phyloP scores from a whole-genome alignment of 2,113 vertebrate species.

The Xenopus borealis region DNA sequence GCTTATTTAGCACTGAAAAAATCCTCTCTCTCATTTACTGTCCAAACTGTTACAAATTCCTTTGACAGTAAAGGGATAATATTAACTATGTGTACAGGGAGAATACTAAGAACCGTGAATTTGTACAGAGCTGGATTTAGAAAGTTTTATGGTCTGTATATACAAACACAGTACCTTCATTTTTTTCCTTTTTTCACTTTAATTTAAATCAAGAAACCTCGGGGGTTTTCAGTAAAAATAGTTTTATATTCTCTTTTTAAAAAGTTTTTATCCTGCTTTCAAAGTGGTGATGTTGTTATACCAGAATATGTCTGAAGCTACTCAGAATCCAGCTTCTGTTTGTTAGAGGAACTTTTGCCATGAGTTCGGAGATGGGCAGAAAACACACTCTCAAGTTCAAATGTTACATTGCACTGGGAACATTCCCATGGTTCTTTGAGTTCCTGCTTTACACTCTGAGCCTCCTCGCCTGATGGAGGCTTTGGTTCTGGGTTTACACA shows the following conservation, averaged over 20 bases:
- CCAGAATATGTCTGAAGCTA: slow-evolving; percentile 40
- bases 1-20: too few species aligned
- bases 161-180: slow-evolving; percentile 36
- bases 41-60: too few species aligned
- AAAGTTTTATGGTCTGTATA: slow-evolving; percentile 12
- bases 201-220: slow-evolving; percentile 25
- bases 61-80: too few species aligned
- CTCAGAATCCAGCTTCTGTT: slow-evolving; percentile 49
- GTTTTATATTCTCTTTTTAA: slow-evolving; percentile 48
- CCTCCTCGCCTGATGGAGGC: slow-evolving; percentile 48
- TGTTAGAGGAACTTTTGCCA: slow-evolving; percentile 47
- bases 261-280: slow-evolving; percentile 59
- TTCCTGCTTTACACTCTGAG: slow-evolving; percentile 46
- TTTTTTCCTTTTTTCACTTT: slow-evolving; percentile 16
- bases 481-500: slow-evolving; percentile 21
- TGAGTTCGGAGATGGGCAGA: slow-evolving; percentile 56
- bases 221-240: slow-evolving; percentile 38
- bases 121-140: too few species aligned
- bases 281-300: slow-evolving; percentile 11
- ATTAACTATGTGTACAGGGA: too few species aligned
- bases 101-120: too few species aligned
- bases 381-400: slow-evolving; percentile 46
- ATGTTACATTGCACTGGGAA: slow-evolving; percentile 48
- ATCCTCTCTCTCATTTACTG: too few species aligned
- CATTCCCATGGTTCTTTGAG: slow-evolving; percentile 58